Percentiles rank a stretch among this genome's conserved stretches.
Evolutionary conservation across 1,140 invertebrate species (phyloP).

Genomic region (Proctacanthus coquilletti): DNA sequence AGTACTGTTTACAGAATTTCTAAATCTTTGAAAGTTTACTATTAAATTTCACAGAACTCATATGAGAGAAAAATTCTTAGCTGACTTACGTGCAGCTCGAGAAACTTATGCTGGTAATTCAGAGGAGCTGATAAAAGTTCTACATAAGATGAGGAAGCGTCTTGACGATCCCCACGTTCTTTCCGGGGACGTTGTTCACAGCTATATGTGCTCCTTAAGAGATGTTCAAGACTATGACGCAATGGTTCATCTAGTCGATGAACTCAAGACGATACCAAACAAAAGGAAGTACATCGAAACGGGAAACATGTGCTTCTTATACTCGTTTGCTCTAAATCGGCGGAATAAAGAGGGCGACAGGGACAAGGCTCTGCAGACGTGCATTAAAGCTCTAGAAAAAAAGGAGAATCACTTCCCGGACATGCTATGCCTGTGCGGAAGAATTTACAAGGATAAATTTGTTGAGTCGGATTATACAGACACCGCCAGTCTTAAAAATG

Average conservation of each 20-base stretch:
- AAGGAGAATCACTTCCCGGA: slow-evolving; percentile 91
- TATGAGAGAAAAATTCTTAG: slow-evolving; percentile 94
- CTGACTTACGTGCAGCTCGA: slow-evolving; percentile 82
- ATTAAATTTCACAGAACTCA: slow-evolving; percentile 58
- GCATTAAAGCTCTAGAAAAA: slow-evolving; percentile 76
- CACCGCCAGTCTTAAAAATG: slow-evolving; percentile 72
- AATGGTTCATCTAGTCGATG: slow-evolving; percentile 94
- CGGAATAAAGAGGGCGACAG: slow-evolving; percentile 88
- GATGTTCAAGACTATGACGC: slow-evolving; percentile 95
- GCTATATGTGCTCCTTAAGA: slow-evolving; percentile 81
- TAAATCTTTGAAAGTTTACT: slow-evolving; percentile 6
- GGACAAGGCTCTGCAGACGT: slow-evolving; percentile 83
- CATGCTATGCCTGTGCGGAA: slow-evolving; percentile 94
- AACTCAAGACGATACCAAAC: slow-evolving; percentile 84
- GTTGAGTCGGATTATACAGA: slow-evolving; percentile 89
- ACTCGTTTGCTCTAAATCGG: slow-evolving; percentile 94
- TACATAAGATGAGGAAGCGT: slow-evolving; percentile 81
- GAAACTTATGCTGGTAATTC: slow-evolving; percentile 61
- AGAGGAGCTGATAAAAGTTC: slow-evolving; percentile 65
- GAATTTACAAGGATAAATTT: slow-evolving; percentile 99
- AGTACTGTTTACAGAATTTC: slow-evolving; percentile 36
- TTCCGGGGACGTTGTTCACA: slow-evolving; percentile 84
- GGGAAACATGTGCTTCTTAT: slow-evolving; percentile 79
- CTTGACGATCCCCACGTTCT: slow-evolving; percentile 95
- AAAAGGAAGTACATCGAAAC: slow-evolving; percentile 79